These are phyloP conservation scores for Amphiprion ocellaris DNA, from an alignment of 2,113 vertebrate genomes.

Conservation along the genomic window DNA sequence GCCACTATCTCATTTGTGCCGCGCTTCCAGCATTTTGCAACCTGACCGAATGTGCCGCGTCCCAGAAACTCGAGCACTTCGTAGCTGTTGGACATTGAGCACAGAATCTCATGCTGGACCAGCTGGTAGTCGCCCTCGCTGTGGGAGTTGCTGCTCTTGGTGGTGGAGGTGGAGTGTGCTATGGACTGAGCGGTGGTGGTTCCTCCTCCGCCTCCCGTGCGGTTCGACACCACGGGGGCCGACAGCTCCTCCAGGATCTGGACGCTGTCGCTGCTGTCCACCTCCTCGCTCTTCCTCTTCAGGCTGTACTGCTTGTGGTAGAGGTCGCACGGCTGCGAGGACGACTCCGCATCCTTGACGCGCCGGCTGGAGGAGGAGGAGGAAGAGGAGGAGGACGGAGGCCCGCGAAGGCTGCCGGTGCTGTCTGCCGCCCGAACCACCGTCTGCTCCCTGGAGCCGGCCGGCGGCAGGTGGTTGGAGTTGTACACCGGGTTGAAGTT, in stretches of 20 bases:
- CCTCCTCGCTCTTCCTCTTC: slow-evolving; percentile 99
- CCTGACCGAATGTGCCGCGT: slow-evolving; percentile 96
- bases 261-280: slow-evolving; percentile 98
- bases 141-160: slow-evolving; percentile 95
- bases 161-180: slow-evolving; percentile 90
- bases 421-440: slow-evolving; percentile 97
- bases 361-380: slow-evolving; percentile 87
- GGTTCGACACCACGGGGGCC: slow-evolving; percentile 95
- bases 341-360: slow-evolving; percentile 87
- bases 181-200: slow-evolving; percentile 89
- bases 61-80: slow-evolving; percentile 98
- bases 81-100: slow-evolving; percentile 97
- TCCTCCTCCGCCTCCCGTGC: slow-evolving; percentile 87
- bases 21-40: slow-evolving; percentile 98
- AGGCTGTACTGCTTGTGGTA: slow-evolving; percentile 95
- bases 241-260: slow-evolving; percentile 99
- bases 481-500: slow-evolving; percentile 89
- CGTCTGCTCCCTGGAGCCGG: slow-evolving; percentile 90
- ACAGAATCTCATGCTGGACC: slow-evolving; percentile 98
- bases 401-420: slow-evolving; percentile 89
- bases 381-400: slow-evolving; percentile 80
- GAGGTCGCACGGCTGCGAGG: slow-evolving; percentile 85
- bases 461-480: slow-evolving; percentile 86
- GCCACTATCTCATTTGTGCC: slow-evolving; percentile 99
- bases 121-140: slow-evolving; percentile 98